phyloP scores from a whole-genome alignment of 1,140 invertebrate species.

The Micrasema longulum region DNA sequence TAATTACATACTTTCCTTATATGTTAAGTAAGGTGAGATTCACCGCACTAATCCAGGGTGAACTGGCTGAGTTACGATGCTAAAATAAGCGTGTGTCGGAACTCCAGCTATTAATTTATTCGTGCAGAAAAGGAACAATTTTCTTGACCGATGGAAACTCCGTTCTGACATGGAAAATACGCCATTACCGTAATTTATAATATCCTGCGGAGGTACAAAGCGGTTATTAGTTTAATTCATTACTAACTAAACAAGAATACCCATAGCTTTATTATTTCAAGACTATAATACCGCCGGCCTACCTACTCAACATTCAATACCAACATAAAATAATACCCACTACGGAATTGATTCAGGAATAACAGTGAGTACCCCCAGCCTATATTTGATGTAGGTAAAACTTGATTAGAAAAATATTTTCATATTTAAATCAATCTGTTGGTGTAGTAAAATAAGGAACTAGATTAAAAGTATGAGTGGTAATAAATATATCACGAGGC shows the following conservation, averaged over 20 bases:
- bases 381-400: too few relatives aligned
- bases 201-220: slow-evolving; percentile 1
- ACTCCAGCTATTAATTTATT: slow-evolving; percentile 4
- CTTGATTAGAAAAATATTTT: background rate
- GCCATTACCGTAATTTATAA: slow-evolving; percentile 16
- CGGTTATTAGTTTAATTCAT: background rate
- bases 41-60: too few relatives aligned
- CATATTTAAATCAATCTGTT: background rate
- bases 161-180: slow-evolving; percentile 5
- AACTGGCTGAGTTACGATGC: too few relatives aligned
- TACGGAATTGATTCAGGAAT: too few relatives aligned
- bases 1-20: too few relatives aligned
- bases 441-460: too few relatives aligned
- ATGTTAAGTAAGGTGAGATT: too few relatives aligned
- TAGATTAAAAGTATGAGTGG: background rate
- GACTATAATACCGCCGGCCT: background rate
- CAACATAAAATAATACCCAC: too few relatives aligned
- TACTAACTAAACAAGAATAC: background rate
- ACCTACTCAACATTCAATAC: too few relatives aligned
- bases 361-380: too few relatives aligned
- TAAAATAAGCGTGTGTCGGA: too few relatives aligned
- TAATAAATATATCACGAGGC: slow-evolving; percentile 27
- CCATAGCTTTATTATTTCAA: background rate
- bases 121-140: slow-evolving; percentile 8
- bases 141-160: slow-evolving; percentile 8